Evolutionary conservation across 2,888 invertebrate genomes (phyloP), one percentile per base, ranked within the genome.

Genomic region (Tachina grossa): DNA sequence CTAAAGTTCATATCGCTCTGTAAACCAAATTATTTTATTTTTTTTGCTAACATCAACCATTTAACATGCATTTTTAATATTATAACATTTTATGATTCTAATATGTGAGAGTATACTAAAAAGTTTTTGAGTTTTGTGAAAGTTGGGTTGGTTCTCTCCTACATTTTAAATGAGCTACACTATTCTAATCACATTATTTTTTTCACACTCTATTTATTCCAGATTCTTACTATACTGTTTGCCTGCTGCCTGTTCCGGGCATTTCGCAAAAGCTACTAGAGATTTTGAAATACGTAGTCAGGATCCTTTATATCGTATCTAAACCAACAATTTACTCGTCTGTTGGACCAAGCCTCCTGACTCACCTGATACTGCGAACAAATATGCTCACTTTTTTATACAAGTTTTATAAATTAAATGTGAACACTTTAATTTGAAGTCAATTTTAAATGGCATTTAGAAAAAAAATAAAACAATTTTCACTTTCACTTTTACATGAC

Each of bases 181-280:
- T 4, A 49, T n/a, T 5, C 6, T 49, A 49, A 49, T 49, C 31
- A 31, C 31, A 31, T 51, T 16, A 47, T 74, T 84, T 89, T 86
- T 90, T 95, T 87, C 94, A 1, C 22, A 9, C 43, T 63, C 9
- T 53, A 8, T 43, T 31, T 41, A 13, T 63, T 71, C 0, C 31
- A 97, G 97, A 93, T 98, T 69, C 94, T 98, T 89, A 98, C 98
- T 68, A 96, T 98, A 77, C 94, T 97, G 87, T 98, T 98, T 92
- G 97, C 98, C 45, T 98, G 98, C 94, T 97, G 97, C 92, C 94
- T 99, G 93, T 98, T 97, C 88, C 96, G 97, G 90, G 97, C 97
- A 89, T 97, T 99, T 92, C 96, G 97, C 92, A 96, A 96, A 93
- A 97, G 97, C 92, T 98, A 98, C 93, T 97, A 98, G 93, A 96